Percentiles rank a stretch among this genome's conserved stretches.
Evolutionary conservation across 2,797 vertebrate genomes (phyloP).

Genomic region (Myripristis murdjan): DNA sequence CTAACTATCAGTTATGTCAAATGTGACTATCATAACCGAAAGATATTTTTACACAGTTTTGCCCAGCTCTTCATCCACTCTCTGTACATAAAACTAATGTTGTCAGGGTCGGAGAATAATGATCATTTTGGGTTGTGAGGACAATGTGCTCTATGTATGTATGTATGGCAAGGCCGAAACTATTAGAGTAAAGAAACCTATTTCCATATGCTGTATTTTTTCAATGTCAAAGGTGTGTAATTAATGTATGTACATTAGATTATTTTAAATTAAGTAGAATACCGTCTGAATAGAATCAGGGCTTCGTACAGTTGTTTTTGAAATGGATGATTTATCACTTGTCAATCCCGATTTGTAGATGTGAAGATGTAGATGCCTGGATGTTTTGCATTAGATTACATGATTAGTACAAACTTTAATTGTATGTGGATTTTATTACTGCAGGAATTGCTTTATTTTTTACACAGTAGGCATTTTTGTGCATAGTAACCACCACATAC

Average conservation of each 20-base stretch:
- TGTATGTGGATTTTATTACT: slow-evolving; percentile 36
- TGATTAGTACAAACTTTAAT: slow-evolving; percentile 56
- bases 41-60: slow-evolving; percentile 4
- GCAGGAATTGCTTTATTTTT: slow-evolving; percentile 51
- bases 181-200: slow-evolving; percentile 44
- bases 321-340: slow-evolving; percentile 35
- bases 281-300: slow-evolving; percentile 45
- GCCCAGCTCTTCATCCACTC: slow-evolving; percentile 2
- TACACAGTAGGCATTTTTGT: slow-evolving; percentile 5
- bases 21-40: slow-evolving; percentile 19
- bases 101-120: slow-evolving; percentile 11
- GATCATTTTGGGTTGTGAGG: background rate
- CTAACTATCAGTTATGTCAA: slow-evolving; percentile 19
- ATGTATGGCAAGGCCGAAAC: slow-evolving; percentile 15
- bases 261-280: slow-evolving; percentile 43
- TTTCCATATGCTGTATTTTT: slow-evolving; percentile 76
- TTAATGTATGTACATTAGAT: slow-evolving; percentile 54
- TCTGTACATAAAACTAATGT: slow-evolving; percentile 48
- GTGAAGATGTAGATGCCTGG: slow-evolving; percentile 59
- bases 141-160: background rate
- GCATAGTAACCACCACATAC: slow-evolving; percentile 2
- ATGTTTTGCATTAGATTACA: slow-evolving; percentile 58
- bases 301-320: slow-evolving; percentile 36
- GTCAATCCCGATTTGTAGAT: slow-evolving; percentile 40
- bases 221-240: slow-evolving; percentile 54